Evolutionary conservation across 92 coral and sea anemone genomes (phyloP).

Genomic region (Epizoanthus scotinus): DNA sequence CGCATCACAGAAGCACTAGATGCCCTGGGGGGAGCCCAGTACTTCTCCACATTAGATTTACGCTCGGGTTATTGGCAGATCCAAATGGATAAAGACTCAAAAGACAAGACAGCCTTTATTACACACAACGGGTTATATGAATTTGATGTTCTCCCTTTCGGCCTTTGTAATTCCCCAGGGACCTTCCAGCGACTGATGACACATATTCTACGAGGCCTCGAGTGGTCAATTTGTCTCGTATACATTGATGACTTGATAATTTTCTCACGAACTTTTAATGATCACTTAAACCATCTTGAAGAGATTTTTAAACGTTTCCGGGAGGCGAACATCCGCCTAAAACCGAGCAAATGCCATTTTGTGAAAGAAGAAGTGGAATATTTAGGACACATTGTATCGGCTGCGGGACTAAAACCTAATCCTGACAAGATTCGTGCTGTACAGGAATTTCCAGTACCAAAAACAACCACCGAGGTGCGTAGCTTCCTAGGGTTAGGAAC

Average conservation of each 20-base stretch:
- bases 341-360: conserved; percentile 60
- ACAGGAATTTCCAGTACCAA: no score
- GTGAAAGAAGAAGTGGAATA: conserved; percentile 10
- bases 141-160: conserved; percentile 58
- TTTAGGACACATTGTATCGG: conserved; percentile 5
- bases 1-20: conserved; percentile 55
- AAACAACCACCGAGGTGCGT: no score
- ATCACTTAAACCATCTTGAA: conserved; percentile 46
- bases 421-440: no score
- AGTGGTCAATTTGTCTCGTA: conserved; percentile 47
- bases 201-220: conserved; percentile 53
- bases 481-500: no score
- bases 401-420: no score
- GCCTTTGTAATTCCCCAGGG: conserved; percentile 59
- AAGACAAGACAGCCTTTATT: conserved; percentile 58
- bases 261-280: conserved; percentile 16
- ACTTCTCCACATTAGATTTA: conserved; percentile 60
- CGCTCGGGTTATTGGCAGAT: conserved; percentile 63
- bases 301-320: conserved; percentile 50
- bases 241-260: conserved; percentile 60
- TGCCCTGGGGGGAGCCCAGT: conserved; percentile 52
- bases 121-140: conserved; percentile 64
- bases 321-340: conserved; percentile 57
- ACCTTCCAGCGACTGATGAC: conserved; percentile 61
- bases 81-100: conserved; percentile 44